Conservation (phyloP, 1,140 invertebrate genomes). For the Drosophila baimaii region DNA sequence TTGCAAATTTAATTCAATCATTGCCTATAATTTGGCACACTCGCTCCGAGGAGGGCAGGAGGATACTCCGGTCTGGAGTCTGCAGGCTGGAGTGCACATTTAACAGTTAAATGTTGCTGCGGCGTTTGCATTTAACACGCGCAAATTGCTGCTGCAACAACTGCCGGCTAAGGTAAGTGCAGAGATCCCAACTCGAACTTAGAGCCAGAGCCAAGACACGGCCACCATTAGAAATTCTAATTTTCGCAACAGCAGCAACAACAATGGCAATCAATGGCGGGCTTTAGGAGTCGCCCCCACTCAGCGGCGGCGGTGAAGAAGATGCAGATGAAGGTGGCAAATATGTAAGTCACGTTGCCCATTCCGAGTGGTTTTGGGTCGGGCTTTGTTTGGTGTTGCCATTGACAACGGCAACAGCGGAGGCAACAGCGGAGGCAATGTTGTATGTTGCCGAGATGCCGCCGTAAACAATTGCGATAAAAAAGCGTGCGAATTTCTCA, state of each 20-base stretch:
- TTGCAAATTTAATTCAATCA: constrained; percentile 83
- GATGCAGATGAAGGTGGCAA: constrained; percentile 74
- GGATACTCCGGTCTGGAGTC: constrained; percentile 15
- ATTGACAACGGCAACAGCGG: constrained; percentile 66
- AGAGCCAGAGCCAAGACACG: constrained; percentile 43
- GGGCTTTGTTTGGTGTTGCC: constrained; percentile 77
- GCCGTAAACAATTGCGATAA: constrained; percentile 83
- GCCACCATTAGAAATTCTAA: constrained; percentile 80
- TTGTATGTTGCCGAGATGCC: constrained; percentile 73
- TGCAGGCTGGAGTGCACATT: constrained; percentile 39
- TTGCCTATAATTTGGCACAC: constrained; percentile 81
- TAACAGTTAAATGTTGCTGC: constrained; percentile 79
- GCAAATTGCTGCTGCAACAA: constrained; percentile 75
- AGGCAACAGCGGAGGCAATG: constrained; percentile 31
- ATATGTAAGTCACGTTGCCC: constrained; percentile 80
- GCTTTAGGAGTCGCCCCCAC: constrained; percentile 66
- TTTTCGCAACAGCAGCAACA: constrained; percentile 52
- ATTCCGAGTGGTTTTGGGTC: constrained; percentile 52
- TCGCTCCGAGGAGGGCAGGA: constrained; percentile 29
- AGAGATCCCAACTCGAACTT: constrained; percentile 32
- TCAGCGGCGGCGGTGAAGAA: constrained; percentile 46
- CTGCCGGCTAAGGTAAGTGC: constrained; percentile 36
- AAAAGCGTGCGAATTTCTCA: constrained; percentile 82
- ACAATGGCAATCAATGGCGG: constrained; percentile 59
- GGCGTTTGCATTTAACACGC: constrained; percentile 79